Percentiles rank a stretch among this genome's conserved stretches.
Evolutionary conservation across 2,797 vertebrate genomes (phyloP).

Genomic region (Acomys russatus): DNA sequence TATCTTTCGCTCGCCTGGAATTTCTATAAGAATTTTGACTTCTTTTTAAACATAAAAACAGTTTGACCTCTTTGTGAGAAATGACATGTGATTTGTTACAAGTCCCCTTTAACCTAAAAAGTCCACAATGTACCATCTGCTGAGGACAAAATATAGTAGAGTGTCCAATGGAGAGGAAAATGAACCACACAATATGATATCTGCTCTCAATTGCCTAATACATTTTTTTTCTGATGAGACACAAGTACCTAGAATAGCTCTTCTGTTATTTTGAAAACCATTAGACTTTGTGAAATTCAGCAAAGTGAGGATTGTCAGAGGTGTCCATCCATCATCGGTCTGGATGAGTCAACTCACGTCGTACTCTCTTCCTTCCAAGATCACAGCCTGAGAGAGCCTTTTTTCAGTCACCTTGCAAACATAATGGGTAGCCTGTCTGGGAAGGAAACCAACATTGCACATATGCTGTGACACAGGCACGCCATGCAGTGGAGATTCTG

Average conservation of each 20-base stretch:
- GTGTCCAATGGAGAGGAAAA: neutral
- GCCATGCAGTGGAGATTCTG: neutral
- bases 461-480: neutral
- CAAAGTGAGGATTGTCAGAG: neutral
- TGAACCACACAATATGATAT: neutral
- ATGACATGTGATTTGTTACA: neutral
- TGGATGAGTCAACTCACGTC: neutral
- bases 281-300: neutral
- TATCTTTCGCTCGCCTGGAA: neutral
- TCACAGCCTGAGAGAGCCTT: neutral
- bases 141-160: neutral
- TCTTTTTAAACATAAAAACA: slow-evolving; percentile 34
- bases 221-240: neutral
- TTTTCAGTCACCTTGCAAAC: neutral
- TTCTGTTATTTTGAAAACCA: neutral
- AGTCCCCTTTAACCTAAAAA: slow-evolving; percentile 1
- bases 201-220: neutral
- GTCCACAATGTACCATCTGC: neutral
- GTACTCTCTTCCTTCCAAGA: neutral
- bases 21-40: slow-evolving; percentile 21
- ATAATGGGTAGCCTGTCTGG: neutral
- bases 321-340: neutral
- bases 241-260: neutral
- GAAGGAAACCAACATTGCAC: neutral
- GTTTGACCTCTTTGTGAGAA: slow-evolving; percentile 38